Percentiles rank a stretch among this genome's conserved stretches.
Evolutionary conservation across 2,797 vertebrate genomes (phyloP).

Genomic region (Rousettus madagascariensis): DNA sequence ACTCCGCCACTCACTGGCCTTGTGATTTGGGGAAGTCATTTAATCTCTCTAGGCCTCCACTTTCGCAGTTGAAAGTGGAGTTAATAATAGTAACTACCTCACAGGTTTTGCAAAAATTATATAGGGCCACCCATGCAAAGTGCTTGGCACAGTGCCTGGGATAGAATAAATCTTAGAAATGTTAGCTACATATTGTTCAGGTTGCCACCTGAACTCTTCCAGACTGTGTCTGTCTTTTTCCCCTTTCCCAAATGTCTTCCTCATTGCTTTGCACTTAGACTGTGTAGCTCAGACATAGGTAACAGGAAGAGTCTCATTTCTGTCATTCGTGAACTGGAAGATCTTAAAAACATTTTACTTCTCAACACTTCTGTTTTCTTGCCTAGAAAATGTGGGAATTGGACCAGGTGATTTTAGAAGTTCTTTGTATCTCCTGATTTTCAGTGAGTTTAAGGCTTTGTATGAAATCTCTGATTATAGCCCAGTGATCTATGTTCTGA

Average conservation of each 20-base stretch:
- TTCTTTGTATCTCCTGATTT: background rate
- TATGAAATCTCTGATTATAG: conserved; percentile 12
- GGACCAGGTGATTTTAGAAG: background rate
- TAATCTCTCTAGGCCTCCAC: conserved; percentile 44
- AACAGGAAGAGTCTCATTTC: background rate
- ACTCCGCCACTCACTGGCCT: background rate
- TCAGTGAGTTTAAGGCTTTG: background rate
- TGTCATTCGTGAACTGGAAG: background rate
- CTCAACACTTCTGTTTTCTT: background rate
- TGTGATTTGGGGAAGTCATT: conserved; percentile 38
- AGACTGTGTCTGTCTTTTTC: background rate
- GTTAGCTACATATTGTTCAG: background rate
- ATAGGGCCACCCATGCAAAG: background rate
- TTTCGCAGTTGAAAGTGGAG: conserved; percentile 43
- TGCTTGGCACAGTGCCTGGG: background rate
- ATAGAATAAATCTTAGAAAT: background rate
- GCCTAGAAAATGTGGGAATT: background rate
- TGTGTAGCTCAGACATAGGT: background rate
- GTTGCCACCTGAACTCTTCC: background rate
- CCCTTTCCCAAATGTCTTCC: background rate
- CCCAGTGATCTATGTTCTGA: background rate
- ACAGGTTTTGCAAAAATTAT: conserved; percentile 54
- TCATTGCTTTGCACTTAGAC: background rate
- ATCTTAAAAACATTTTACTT: background rate
- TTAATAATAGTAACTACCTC: conserved; percentile 62